Evolutionary conservation across 1,140 invertebrate genomes (phyloP).

Genomic region (Whitmania pigra): DNA sequence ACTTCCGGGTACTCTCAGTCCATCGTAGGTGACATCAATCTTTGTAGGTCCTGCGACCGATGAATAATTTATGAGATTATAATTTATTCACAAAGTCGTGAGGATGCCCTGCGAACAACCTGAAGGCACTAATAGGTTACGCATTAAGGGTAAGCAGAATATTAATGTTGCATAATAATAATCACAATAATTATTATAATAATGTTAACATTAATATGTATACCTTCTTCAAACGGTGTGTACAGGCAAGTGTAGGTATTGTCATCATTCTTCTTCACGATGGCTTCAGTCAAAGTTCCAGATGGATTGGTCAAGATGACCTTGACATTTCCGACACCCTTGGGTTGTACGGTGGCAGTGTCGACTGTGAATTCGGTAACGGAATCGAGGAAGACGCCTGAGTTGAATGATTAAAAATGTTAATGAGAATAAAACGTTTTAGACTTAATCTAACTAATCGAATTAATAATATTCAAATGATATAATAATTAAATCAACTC

Average conservation of each 20-base stretch:
- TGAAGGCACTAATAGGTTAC: too few relatives aligned
- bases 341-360: constrained; percentile 54
- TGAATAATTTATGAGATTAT: constrained; percentile 10
- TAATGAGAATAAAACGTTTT: too few relatives aligned
- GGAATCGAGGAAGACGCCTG: constrained; percentile 66
- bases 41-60: constrained; percentile 56
- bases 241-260: constrained; percentile 70
- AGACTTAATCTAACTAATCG: too few relatives aligned
- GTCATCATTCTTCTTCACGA: constrained; percentile 59
- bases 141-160: too few relatives aligned
- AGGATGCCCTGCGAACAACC: too few relatives aligned
- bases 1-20: constrained; percentile 64
- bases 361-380: constrained; percentile 76
- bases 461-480: not conserved
- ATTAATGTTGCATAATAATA: too few relatives aligned
- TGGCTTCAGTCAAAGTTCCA: constrained; percentile 59
- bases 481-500: not conserved
- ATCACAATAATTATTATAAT: too few relatives aligned
- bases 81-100: not conserved
- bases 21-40: constrained; percentile 71
- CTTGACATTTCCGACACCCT: constrained; percentile 53
- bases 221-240: constrained; percentile 68
- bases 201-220: too few relatives aligned
- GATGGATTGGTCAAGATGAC: constrained; percentile 70
- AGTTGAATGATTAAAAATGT: not conserved